Evolutionary conservation across 2,797 vertebrate genomes (phyloP).

Genomic region (Sarcophilus harrisii): DNA sequence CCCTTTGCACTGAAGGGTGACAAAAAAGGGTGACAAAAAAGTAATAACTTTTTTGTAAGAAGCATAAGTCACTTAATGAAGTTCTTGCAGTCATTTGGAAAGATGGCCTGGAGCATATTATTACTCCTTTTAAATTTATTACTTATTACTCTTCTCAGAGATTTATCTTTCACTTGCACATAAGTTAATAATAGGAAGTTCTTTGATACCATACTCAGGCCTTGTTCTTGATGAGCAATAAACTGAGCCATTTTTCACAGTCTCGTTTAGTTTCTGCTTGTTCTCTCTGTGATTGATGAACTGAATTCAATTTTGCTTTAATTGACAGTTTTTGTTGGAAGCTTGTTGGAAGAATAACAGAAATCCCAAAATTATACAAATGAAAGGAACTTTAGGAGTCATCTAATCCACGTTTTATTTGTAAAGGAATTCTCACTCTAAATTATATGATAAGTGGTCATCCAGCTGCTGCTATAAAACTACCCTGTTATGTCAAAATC

Average conservation of each 20-base stretch:
- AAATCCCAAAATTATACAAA: no score
- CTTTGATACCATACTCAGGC: slow-evolving; percentile 24
- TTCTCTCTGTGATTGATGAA: neutral
- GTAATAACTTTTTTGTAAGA: neutral
- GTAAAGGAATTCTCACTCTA: no score
- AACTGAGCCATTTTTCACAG: slow-evolving; percentile 53
- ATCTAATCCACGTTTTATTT: no score
- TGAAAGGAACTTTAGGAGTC: no score
- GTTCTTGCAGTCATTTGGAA: neutral
- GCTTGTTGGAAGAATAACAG: no score
- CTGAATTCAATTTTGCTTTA: slow-evolving; percentile 38
- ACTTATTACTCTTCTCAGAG: neutral
- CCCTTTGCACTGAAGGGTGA: neutral
- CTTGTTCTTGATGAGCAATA: slow-evolving; percentile 12
- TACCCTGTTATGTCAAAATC: no score
- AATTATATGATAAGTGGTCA: no score
- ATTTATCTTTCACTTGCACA: neutral
- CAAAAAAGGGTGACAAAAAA: no score
- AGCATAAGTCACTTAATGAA: neutral
- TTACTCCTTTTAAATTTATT: neutral
- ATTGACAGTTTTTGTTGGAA: neutral
- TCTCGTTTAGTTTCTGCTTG: slow-evolving; percentile 28
- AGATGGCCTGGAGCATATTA: no score
- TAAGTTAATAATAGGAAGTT: neutral
- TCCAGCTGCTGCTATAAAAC: no score